Conservation (phyloP, 2,888 invertebrate genomes). For the Apomyelois bistriatella region DNA sequence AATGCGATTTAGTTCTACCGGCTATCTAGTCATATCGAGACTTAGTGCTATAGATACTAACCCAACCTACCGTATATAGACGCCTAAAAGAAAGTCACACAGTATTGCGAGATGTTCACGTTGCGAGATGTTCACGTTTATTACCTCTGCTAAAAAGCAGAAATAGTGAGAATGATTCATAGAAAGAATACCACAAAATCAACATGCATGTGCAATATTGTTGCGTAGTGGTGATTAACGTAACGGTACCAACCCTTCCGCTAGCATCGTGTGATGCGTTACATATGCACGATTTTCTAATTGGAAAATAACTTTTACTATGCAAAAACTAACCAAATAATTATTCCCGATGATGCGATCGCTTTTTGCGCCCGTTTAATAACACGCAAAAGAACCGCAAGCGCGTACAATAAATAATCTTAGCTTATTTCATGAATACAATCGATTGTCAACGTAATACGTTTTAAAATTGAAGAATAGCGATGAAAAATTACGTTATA, state of each 20-base stretch:
- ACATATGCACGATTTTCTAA: conserved; percentile 38
- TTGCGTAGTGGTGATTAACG: conserved; percentile 25
- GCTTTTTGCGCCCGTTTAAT: conserved; percentile 17
- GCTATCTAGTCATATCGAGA: too few species aligned
- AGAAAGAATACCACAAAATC: conserved; percentile 26
- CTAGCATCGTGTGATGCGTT: conserved; percentile 20
- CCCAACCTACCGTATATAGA: conserved; percentile 38
- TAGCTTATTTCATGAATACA: not conserved
- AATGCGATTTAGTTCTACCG: too few species aligned
- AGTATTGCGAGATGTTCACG: conserved; percentile 19
- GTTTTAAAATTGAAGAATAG: not conserved
- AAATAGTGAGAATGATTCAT: conserved; percentile 13
- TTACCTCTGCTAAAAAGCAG: conserved; percentile 1
- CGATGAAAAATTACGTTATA: not conserved
- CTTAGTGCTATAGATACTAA: too few species aligned
- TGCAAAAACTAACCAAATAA: conserved; percentile 31
- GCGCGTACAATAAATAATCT: conserved; percentile 4
- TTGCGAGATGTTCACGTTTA: conserved; percentile 22
- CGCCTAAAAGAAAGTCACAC: conserved; percentile 3
- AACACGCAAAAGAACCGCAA: conserved; percentile 12
- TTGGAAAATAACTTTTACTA: conserved; percentile 37
- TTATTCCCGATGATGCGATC: conserved; percentile 18
- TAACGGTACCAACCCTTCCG: conserved; percentile 37
- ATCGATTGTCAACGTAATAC: not conserved
- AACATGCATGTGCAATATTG: conserved; percentile 26